Conservation (phyloP, 2,888 invertebrate genomes). For the Bursaphelenchus okinawaensis region DNA sequence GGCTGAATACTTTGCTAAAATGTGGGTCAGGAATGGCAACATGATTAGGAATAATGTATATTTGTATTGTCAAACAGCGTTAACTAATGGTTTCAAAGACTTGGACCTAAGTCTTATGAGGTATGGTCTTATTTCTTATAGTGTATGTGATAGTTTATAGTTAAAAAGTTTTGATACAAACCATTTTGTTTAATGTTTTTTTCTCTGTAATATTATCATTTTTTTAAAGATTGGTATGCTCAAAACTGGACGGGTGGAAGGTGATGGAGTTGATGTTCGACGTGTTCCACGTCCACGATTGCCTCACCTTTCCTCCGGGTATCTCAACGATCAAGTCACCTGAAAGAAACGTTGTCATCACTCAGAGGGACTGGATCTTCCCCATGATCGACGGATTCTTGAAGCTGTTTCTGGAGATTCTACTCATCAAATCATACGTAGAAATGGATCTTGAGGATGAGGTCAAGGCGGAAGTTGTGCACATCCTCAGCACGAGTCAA, state of each 20-base stretch:
- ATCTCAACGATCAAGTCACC: neutral
- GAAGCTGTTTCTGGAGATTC: conserved; percentile 36
- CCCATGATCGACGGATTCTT: conserved; percentile 24
- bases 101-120: conserved; percentile 41
- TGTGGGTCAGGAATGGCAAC: conserved; percentile 49
- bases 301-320: neutral
- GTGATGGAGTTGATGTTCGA: conserved; percentile 20
- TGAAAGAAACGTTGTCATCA: conserved; percentile 11
- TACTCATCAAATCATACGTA: conserved; percentile 32
- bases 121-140: no score
- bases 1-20: conserved; percentile 37
- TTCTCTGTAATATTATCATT: neutral
- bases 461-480: conserved; percentile 27
- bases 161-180: conserved; percentile 4
- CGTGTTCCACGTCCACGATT: conserved; percentile 32
- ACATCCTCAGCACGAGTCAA: conserved; percentile 21
- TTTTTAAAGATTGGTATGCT: conserved; percentile 5
- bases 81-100: conserved; percentile 34
- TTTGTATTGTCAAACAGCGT: conserved; percentile 40
- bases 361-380: conserved; percentile 26
- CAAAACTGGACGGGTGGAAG: conserved; percentile 9
- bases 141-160: no score
- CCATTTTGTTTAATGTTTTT: neutral
- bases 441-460: conserved; percentile 23
- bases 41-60: conserved; percentile 29